Percentiles rank a stretch among this genome's conserved stretches.
These are phyloP conservation scores for Anneissia japonica DNA, from an alignment of 35 echinoderm and acorn worm genomes.

Conservation along the genomic window DNA sequence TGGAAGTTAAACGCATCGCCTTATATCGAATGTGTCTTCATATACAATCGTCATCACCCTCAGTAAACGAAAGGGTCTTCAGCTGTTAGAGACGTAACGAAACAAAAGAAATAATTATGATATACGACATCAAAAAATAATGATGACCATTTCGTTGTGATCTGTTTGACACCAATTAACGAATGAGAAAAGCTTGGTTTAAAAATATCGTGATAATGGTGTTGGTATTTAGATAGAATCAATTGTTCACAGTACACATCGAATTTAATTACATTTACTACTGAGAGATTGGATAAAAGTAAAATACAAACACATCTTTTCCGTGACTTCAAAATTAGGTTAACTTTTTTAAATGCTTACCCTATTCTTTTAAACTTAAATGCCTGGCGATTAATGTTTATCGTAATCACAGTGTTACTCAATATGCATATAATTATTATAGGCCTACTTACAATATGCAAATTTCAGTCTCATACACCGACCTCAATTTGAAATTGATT, in stretches of 20 bases:
- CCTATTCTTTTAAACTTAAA: too few species aligned
- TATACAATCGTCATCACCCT: not conserved
- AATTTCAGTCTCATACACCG: too few species aligned
- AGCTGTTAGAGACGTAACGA: not conserved
- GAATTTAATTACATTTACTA: not conserved
- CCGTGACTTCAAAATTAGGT: too few species aligned
- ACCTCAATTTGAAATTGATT: too few species aligned
- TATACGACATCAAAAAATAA: not conserved
- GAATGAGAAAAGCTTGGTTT: not conserved
- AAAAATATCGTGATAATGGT: not conserved
- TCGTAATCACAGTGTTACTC: too few species aligned
- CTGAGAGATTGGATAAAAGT: not conserved
- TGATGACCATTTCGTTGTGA: conserved; percentile 1
- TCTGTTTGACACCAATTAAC: not conserved
- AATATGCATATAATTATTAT: too few species aligned
- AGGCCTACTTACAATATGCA: too few species aligned
- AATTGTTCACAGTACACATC: not conserved
- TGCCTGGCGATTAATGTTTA: too few species aligned
- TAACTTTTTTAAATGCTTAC: too few species aligned
- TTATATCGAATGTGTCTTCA: not conserved
- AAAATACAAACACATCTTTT: too few species aligned
- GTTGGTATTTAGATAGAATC: not conserved
- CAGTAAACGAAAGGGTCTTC: not conserved
- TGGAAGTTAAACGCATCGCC: not conserved
- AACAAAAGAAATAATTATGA: conserved; percentile 2